Evolutionary conservation across 2,113 vertebrate genomes (phyloP).

Genomic region (Carollia perspicillata): DNA sequence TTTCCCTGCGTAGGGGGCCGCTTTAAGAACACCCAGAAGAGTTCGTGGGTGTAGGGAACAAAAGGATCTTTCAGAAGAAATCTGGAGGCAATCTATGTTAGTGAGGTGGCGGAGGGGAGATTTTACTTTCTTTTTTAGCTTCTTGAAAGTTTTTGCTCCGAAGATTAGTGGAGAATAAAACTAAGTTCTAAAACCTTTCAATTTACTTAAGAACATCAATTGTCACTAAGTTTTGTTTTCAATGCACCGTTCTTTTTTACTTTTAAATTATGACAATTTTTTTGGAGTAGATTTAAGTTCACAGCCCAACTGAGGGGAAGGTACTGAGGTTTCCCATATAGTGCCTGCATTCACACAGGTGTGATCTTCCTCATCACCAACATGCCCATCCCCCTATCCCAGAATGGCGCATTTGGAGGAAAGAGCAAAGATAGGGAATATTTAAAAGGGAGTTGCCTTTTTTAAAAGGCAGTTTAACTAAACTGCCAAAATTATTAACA

Average conservation of each 20-base stretch:
- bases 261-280: too few species aligned
- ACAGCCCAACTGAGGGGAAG: too few species aligned
- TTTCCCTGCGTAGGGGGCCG: background rate
- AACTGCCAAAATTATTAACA: background rate
- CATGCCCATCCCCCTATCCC: too few species aligned
- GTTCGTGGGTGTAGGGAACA: slow-evolving; percentile 50
- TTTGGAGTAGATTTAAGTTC: too few species aligned
- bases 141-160: slow-evolving; percentile 29
- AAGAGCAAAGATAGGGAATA: background rate
- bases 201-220: slow-evolving; percentile 18
- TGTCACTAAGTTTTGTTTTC: background rate
- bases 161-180: background rate
- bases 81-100: background rate
- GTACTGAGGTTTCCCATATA: too few species aligned
- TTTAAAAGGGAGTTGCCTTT: background rate
- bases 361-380: background rate
- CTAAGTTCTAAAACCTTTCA: background rate
- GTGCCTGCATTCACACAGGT: too few species aligned
- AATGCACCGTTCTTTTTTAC: background rate
- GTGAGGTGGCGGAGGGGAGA: background rate
- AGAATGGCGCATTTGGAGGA: background rate
- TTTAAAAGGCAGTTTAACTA: background rate
- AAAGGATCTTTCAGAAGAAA: slow-evolving; percentile 62
- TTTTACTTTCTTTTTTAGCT: slow-evolving; percentile 27
- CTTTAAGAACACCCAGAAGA: slow-evolving; percentile 34